Evolutionary conservation across 2,888 invertebrate species (phyloP).

Genomic region (Acrobasis consociella): DNA sequence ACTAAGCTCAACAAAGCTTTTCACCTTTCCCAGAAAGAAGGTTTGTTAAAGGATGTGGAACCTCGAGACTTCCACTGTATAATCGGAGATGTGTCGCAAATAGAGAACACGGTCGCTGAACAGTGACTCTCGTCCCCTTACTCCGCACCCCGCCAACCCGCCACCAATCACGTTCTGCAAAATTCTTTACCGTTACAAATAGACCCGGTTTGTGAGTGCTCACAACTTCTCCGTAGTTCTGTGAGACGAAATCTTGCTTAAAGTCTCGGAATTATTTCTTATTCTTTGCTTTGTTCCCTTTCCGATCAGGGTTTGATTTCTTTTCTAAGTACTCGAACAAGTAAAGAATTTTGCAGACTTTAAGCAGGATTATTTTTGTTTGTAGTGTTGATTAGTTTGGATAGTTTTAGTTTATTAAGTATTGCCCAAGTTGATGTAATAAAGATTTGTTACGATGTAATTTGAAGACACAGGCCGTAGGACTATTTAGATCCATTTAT

Average conservation of each 20-base stretch:
- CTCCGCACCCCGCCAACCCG: constrained; percentile 36
- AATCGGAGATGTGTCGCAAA: constrained; percentile 76
- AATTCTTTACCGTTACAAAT: constrained; percentile 73
- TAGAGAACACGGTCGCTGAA: constrained; percentile 60
- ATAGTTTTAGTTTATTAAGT: not conserved
- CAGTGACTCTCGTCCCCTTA: constrained; percentile 41
- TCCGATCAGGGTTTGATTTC: constrained; percentile 27
- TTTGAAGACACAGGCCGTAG: no score
- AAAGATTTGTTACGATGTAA: no score
- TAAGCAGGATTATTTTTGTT: constrained; percentile 51
- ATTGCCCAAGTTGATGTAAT: no score
- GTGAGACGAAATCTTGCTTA: constrained; percentile 67
- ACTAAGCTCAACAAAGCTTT: constrained; percentile 33
- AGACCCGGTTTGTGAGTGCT: constrained; percentile 70
- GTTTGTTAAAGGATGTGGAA: constrained; percentile 74
- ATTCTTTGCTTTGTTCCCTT: constrained; percentile 32
- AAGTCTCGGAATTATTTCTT: constrained; percentile 60
- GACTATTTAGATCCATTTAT: no score
- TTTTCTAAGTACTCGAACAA: constrained; percentile 23
- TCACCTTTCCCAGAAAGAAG: constrained; percentile 67
- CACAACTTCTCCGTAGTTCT: constrained; percentile 38
- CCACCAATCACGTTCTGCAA: constrained; percentile 59
- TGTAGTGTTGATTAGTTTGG: not conserved
- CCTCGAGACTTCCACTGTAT: constrained; percentile 76
- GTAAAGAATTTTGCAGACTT: constrained; percentile 82